Evolutionary conservation across 1,140 invertebrate species (phyloP), one percentile per base, ranked within the genome.

Genomic region (Drosophila watanabei): DNA sequence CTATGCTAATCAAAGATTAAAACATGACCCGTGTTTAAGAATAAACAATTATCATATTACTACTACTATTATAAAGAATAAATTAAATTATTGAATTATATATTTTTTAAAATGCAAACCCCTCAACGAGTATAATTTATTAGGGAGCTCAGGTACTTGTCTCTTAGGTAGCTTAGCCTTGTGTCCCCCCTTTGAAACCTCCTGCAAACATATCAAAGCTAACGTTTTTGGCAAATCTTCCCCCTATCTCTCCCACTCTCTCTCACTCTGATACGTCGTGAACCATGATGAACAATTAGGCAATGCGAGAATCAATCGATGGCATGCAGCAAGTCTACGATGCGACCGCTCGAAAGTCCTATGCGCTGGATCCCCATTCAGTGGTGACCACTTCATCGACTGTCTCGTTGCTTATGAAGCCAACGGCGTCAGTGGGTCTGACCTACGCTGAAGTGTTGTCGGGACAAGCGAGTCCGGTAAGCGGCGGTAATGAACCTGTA

Each of bases 291-390:
- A 86, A 78, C 94, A 94, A 95, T 95, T 95, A 97, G 96, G 96
- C 96, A 93, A 94, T 95, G 93, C 95, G 94, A 93, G 92, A 93
- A 93, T 94, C 94, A 93, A 94, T 95, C 93, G 95, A 96, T 93
- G 94, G 94, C 94, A 94, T 94, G 94, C 94, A 94, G 93, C 94
- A 95, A 93, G 95, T 95, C 93, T 95, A 95, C 94, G 95, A 95
- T 94, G 94, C 94, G 92, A 94, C 96, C 94, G 94, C 94, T 88
- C 94, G 95, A 93, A 94, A 95, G 89, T 96, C 97, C 94, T 95
- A 95, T 93, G 94, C 94, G 89, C 93, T 96, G 94, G 97, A 97
- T 94, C 96, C 96, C 82, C 95, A 96, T 95, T 96, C 94, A 94
- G 94, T 94, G 82, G 92, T 92, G 66, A 91, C 93, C 72, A 92